phyloP scores from a whole-genome alignment of 2,888 invertebrate species.

The Crioceris asparagi region DNA sequence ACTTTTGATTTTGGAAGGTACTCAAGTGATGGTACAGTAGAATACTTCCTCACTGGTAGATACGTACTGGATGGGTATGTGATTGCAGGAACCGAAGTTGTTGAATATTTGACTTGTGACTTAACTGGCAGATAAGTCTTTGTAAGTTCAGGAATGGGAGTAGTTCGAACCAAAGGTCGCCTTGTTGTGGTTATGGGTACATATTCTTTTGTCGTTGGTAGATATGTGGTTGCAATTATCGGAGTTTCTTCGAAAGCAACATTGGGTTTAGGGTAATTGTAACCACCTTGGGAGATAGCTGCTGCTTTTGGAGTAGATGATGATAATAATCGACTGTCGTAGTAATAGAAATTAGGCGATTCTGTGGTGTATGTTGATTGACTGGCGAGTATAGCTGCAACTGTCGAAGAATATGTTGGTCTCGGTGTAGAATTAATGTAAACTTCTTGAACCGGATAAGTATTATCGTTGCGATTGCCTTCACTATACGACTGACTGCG shows the following conservation, averaged over 20 bases:
- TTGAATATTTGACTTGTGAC: background rate
- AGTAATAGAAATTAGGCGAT: slow-evolving; percentile 20
- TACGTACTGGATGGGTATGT: slow-evolving; percentile 9
- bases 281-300: slow-evolving; percentile 10
- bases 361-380: slow-evolving; percentile 19
- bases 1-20: background rate
- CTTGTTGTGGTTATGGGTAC: slow-evolving; percentile 12
- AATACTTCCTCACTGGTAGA: slow-evolving; percentile 11
- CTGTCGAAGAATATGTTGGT: slow-evolving; percentile 36
- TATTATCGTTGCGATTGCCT: slow-evolving; percentile 4
- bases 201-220: slow-evolving; percentile 15
- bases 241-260: background rate
- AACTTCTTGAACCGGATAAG: slow-evolving; percentile 14
- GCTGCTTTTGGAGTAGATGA: slow-evolving; percentile 8
- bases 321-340: slow-evolving; percentile 24
- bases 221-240: background rate
- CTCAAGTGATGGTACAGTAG: slow-evolving; percentile 1
- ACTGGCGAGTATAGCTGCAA: slow-evolving; percentile 29
- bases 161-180: slow-evolving; percentile 2
- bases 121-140: slow-evolving; percentile 4
- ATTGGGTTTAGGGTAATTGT: slow-evolving; percentile 11
- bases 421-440: slow-evolving; percentile 25
- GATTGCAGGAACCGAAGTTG: slow-evolving; percentile 6
- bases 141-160: too few relatives aligned
- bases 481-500: slow-evolving; percentile 8